Base-by-base conservation (phyloP, 2,797 vertebrate genomes). In the Pteropus rufus region DNA sequence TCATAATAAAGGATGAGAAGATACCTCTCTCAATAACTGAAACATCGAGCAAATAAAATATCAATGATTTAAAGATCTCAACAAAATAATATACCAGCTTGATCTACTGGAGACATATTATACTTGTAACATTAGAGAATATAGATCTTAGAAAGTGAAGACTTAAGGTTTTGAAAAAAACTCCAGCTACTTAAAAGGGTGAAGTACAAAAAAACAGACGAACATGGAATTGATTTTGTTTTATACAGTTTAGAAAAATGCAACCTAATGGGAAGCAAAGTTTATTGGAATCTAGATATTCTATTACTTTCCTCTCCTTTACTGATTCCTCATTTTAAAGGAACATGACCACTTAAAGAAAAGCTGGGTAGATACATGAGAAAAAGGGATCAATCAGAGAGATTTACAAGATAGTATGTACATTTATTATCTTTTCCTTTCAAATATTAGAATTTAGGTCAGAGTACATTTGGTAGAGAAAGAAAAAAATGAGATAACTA, bases 391-490 rank as follows among this genome's bases (percentile, higher is more conserved):
- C 39, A 24, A 93, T 54, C 23, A 79, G 77, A 77, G 16, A 54
- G 62, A 89, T 29, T n/a, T 79, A 36, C 24, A 89, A 80, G 60
- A 92, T 7, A 79, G 24, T 34, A 54, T 24, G 89, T 72, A 89
- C 31, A 85, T 75, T 89, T 92, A 94, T 64, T 67, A 75, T 46
- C 29, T 56, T 81, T 94, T 93, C 69, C 75, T 77, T 91, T 82
- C 70, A 87, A 72, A 83, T 64, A 65, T 83, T 72, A 70, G 23
- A 87, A 89, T 95, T 86, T 81, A 76, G 54, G 56, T 77, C 69
- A 93, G n/a, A 93, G 34, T 56, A 64, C 21, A 39, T 46, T 75
- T 93, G 52, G 67, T 34, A 90, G 34, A 87, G 9, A 69, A 86
- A 94, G n/a, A 60, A 86, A 73, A 80, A 52, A 80, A 72, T 31